A percentile compares a stretch with the other conserved stretches of the same genome.
Conservation (phyloP, 2,888 invertebrate genomes). For the Tipula confusa region DNA sequence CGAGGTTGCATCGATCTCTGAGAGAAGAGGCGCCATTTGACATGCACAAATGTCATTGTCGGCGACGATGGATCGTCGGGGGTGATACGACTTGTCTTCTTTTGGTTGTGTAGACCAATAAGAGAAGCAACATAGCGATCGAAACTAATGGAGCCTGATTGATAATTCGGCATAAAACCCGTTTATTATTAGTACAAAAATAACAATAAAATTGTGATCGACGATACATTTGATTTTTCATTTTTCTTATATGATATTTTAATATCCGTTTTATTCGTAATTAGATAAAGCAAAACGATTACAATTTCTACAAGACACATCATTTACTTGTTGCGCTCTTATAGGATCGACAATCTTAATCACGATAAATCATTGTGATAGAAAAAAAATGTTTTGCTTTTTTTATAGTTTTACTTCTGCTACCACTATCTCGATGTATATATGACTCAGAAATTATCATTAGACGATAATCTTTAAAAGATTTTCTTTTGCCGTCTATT, state of each 20-base stretch:
- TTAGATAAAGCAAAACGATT: not conserved
- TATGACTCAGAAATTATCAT: not conserved
- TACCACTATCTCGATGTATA: not conserved
- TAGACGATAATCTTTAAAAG: not conserved
- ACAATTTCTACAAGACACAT: not conserved
- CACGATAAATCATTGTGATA: not conserved
- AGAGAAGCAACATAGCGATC: no score
- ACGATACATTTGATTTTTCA: no score
- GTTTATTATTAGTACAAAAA: no score
- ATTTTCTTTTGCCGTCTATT: not conserved
- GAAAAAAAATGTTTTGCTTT: not conserved
- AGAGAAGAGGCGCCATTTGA: no score
- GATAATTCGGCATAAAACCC: no score
- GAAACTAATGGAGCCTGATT: no score
- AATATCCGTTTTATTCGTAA: not conserved
- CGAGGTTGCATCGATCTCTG: no score
- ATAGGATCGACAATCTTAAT: not conserved
- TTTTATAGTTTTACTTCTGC: not conserved
- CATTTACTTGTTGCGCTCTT: not conserved
- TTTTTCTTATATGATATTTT: not conserved
- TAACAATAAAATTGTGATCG: no score
- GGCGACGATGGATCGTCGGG: no score
- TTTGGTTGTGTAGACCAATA: no score
- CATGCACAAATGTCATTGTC: no score
- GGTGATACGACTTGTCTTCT: no score